Evolutionary conservation across 64 coral and sea anemone species (phyloP).

Genomic region (Porites lutea): DNA sequence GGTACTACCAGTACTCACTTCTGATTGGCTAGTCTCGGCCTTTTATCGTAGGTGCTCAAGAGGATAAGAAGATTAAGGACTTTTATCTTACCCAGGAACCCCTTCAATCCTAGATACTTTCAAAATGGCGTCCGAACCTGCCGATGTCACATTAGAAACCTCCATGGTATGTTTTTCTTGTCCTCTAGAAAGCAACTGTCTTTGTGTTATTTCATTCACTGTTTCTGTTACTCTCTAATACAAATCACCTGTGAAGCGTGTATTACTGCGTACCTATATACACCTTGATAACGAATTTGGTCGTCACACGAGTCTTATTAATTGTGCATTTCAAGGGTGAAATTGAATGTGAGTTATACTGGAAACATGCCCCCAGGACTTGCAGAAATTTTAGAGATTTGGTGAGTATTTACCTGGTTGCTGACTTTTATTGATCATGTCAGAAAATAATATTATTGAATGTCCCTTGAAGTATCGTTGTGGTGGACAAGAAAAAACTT

Average conservation of each 20-base stretch:
- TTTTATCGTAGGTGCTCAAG: background rate
- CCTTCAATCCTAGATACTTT: background rate
- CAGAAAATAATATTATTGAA: too few species aligned
- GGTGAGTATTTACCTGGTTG: constrained; percentile 48
- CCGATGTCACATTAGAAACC: constrained; percentile 61
- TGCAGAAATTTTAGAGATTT: constrained; percentile 95
- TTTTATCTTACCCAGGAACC: constrained; percentile 54
- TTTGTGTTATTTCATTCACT: background rate
- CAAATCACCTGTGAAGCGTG: background rate
- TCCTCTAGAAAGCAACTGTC: background rate
- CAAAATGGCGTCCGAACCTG: constrained; percentile 77
- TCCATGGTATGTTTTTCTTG: constrained; percentile 75
- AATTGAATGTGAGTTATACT: constrained; percentile 91
- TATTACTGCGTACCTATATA: too few species aligned
- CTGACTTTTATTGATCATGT: background rate
- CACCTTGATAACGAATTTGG: too few species aligned
- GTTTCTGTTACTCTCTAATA: background rate
- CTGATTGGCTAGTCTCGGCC: background rate
- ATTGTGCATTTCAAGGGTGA: constrained; percentile 72
- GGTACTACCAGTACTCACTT: background rate
- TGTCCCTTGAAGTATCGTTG: too few species aligned
- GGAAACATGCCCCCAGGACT: constrained; percentile 94
- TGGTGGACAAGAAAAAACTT: too few species aligned
- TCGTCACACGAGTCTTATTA: background rate
- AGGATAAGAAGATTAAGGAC: background rate